A percentile compares a stretch with the other conserved stretches of the same genome.
Evolutionary conservation across 1,140 invertebrate genomes (phyloP).

Genomic region (Yoshiicerus persimilis): DNA sequence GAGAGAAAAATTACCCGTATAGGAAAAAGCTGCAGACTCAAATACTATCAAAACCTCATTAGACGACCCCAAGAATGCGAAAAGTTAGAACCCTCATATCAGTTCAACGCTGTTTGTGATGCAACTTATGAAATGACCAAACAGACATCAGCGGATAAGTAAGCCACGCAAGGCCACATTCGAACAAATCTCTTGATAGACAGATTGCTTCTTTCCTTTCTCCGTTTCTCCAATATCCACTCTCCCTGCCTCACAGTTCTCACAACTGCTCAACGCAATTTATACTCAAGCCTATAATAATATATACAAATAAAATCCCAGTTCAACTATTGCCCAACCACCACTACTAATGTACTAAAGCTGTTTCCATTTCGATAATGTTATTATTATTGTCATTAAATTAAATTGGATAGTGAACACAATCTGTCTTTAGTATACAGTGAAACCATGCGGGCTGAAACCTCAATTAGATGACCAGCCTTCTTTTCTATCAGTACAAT

Average conservation of each 20-base stretch:
- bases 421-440: no score
- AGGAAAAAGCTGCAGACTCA: slow-evolving; percentile 27
- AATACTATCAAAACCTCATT: slow-evolving; percentile 45
- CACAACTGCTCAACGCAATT: background rate
- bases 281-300: background rate
- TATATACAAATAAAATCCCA: background rate
- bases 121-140: slow-evolving; percentile 43
- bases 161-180: background rate
- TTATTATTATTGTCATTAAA: background rate
- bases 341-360: background rate
- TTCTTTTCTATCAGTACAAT: no score
- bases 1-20: slow-evolving; percentile 44
- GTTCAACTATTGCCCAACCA: background rate
- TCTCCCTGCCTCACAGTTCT: background rate
- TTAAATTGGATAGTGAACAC: background rate
- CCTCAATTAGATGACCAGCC: no score
- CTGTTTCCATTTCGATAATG: background rate
- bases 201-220: slow-evolving; percentile 28
- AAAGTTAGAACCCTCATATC: slow-evolving; percentile 38
- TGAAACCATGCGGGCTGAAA: no score
- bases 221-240: background rate
- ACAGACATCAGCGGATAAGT: slow-evolving; percentile 27
- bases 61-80: slow-evolving; percentile 35
- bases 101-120: slow-evolving; percentile 28
- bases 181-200: slow-evolving; percentile 34